A percentile compares a stretch with the other conserved stretches of the same genome.
Evolutionary conservation across 2,797 vertebrate genomes (phyloP).

Genomic region (Rhabdophis nuchalis): DNA sequence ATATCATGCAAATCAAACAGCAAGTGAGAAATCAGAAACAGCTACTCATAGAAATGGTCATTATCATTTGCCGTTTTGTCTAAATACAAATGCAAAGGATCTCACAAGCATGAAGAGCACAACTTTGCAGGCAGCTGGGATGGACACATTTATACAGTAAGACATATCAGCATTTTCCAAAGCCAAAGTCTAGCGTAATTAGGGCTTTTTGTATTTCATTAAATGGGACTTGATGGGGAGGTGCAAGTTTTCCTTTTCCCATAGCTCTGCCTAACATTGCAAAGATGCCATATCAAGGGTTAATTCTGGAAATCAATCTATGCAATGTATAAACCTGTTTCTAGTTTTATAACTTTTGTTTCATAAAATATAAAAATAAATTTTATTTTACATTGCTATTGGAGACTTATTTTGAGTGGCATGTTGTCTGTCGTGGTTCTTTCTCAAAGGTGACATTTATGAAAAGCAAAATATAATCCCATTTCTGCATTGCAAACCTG

Average conservation of each 20-base stretch:
- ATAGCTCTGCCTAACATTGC: background rate
- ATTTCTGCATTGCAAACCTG: background rate
- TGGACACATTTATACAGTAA: background rate
- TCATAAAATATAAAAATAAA: constrained; percentile 17
- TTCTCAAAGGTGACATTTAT: background rate
- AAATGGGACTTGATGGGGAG: background rate
- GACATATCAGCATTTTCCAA: background rate
- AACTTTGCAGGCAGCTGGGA: background rate
- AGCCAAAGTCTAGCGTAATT: background rate
- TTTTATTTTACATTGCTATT: background rate
- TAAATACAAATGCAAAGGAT: constrained; percentile 1
- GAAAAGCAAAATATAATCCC: background rate
- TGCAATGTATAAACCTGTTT: background rate
- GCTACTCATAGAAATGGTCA: background rate
- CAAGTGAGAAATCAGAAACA: background rate
- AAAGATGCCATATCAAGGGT: background rate
- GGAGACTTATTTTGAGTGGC: background rate
- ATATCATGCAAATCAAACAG: background rate
- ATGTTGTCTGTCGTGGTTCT: background rate
- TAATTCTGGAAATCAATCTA: background rate
- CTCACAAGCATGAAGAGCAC: background rate
- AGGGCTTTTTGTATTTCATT: background rate
- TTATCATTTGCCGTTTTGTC: background rate
- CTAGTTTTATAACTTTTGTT: background rate
- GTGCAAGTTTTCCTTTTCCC: background rate